Evolutionary conservation across 2,797 vertebrate genomes (phyloP), one percentile per base, ranked within the genome.

Genomic region (Lacerta bilineata): DNA sequence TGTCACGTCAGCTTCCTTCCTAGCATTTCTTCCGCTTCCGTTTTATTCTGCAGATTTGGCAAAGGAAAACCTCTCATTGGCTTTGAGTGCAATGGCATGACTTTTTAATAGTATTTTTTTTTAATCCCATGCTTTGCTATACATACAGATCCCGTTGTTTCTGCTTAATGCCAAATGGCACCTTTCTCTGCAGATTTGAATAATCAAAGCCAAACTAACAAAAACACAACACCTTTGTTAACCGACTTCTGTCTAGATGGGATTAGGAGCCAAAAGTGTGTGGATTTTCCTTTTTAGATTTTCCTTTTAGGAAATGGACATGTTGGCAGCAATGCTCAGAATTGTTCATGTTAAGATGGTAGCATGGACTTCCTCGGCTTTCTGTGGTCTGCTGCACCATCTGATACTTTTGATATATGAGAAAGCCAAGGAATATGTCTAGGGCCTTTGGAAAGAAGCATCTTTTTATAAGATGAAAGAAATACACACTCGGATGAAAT

Each of bases 381-480:
- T 94, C 95, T 95, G 91, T 81, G 29, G 94, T 93, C 85, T 96
- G 88, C 85, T 96, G 88, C 93, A 91, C 88, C 85, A 90, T 89
- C 84, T 92, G 94, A 95, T 95, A 93, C 91, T 93, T 94, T 94
- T 94, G 88, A 91, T 96, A 94, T 95, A 94, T 93, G 94, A 96
- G 90, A 87, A 95, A 96, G 93, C 92, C 93, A 92, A 95, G 88
- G 95, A 94, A 94, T 92, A 93, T 91, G 92, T 94, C 92, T 95
- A 94, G 88, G 88, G 84, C 88, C 92, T 93, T 74, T 93, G 95
- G 94, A 96, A 94, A 91, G 93, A 95, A 92, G 95, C 79, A 94
- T 93, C 93, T 94, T 95, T 91, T 92, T 94, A 94, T 95, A 95
- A 95, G 92, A 95, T 93, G 93, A 93, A 90, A 95, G 93, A 96